A percentile compares a stretch with the other conserved stretches of the same genome.
Conservation (phyloP, 2,888 invertebrate genomes). For the Amblyteles armatorius region DNA sequence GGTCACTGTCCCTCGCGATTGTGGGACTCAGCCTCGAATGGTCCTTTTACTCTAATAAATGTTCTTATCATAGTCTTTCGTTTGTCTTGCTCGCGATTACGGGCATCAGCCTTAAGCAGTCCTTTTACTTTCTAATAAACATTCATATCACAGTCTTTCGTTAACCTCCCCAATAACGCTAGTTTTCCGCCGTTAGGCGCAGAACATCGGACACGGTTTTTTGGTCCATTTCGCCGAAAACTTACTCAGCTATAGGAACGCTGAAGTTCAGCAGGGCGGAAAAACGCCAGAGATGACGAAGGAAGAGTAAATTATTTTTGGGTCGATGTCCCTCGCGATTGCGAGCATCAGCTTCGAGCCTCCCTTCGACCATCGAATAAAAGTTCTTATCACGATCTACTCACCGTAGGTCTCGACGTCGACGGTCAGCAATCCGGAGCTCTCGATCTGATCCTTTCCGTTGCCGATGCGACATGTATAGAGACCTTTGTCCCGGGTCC, state of each 20-base stretch:
- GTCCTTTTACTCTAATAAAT: too few relatives aligned
- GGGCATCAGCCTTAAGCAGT: too few relatives aligned
- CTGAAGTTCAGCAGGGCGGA: too few relatives aligned
- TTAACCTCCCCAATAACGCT: neutral
- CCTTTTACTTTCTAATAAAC: too few relatives aligned
- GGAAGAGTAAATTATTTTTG: too few relatives aligned
- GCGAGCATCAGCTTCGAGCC: neutral
- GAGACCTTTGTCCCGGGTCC: slow-evolving; percentile 77
- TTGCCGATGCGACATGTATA: slow-evolving; percentile 79
- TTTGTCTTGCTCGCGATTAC: neutral
- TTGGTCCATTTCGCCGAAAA: too few relatives aligned
- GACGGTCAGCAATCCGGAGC: slow-evolving; percentile 77
- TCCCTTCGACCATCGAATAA: neutral
- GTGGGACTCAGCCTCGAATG: too few relatives aligned
- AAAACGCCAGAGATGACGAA: too few relatives aligned
- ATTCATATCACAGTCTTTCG: neutral
- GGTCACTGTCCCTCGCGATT: neutral
- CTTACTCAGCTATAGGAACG: too few relatives aligned
- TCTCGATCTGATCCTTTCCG: slow-evolving; percentile 79
- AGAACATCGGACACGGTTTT: neutral
- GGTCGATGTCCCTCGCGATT: neutral
- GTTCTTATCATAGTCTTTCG: too few relatives aligned
- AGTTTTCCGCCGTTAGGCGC: neutral
- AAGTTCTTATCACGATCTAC: slow-evolving; percentile 12
- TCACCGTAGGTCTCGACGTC: slow-evolving; percentile 62